Percentiles rank a stretch among this genome's conserved stretches.
Conservation (phyloP, 2,888 invertebrate genomes). For the Ichneumoninae sp. region DNA sequence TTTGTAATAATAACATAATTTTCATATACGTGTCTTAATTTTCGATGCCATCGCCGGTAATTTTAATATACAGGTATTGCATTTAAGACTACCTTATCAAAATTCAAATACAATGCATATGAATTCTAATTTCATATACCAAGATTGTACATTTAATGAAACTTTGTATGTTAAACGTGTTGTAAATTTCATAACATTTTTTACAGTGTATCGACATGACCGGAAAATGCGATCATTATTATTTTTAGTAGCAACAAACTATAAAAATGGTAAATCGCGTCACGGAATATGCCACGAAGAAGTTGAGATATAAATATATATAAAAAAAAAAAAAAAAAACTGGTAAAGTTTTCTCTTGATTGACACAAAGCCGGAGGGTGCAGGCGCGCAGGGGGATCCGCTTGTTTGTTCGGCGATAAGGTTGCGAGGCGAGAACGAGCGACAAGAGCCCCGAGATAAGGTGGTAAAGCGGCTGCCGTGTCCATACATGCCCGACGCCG, state of each 20-base stretch:
- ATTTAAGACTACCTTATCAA: too few relatives aligned
- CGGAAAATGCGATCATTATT: background rate
- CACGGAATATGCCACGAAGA: background rate
- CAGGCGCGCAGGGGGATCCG: conserved; percentile 60
- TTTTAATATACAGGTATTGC: too few relatives aligned
- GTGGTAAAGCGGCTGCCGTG: conserved; percentile 66
- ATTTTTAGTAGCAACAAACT: background rate
- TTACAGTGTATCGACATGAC: too few relatives aligned
- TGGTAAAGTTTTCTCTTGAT: conserved; percentile 65
- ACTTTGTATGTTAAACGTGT: too few relatives aligned
- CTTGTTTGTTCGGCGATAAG: conserved; percentile 80
- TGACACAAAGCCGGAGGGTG: conserved; percentile 66
- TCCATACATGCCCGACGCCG: conserved; percentile 56
- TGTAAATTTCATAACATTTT: too few relatives aligned
- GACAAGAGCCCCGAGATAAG: conserved; percentile 62
- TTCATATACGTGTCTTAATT: too few relatives aligned
- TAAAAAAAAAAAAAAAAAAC: conserved; percentile 44
- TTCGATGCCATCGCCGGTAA: too few relatives aligned
- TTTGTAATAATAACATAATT: too few relatives aligned
- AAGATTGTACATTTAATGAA: too few relatives aligned
- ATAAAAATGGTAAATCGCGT: conserved; percentile 4
- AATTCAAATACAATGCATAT: too few relatives aligned
- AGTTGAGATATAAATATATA: conserved; percentile 10
- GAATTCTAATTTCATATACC: too few relatives aligned
- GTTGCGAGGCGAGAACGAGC: conserved; percentile 69